These are phyloP conservation scores for Acleris emargana DNA, from an alignment of 2,888 invertebrate species.

Conservation along the genomic window DNA sequence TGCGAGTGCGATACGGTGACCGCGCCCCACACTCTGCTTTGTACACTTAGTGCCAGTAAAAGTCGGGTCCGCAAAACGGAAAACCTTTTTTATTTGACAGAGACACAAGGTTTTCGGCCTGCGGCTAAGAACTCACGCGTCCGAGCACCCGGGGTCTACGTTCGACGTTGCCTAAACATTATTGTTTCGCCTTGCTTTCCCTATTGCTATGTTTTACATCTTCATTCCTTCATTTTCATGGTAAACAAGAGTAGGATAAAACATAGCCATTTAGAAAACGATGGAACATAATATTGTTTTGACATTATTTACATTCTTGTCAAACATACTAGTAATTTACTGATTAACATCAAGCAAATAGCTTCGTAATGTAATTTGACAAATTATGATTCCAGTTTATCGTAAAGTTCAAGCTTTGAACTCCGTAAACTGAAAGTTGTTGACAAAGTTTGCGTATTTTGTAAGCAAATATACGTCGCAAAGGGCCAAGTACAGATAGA, in stretches of 20 bases:
- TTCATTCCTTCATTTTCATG: too few species aligned
- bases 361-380: slow-evolving; percentile 22
- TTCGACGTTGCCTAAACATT: too few species aligned
- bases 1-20: slow-evolving; percentile 55
- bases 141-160: neutral
- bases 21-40: slow-evolving; percentile 58
- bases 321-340: neutral
- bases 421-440: slow-evolving; percentile 30
- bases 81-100: slow-evolving; percentile 62
- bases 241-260: too few species aligned
- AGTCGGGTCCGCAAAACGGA: slow-evolving; percentile 65
- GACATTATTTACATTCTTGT: neutral
- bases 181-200: too few species aligned
- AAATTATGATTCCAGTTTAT: slow-evolving; percentile 31
- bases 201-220: too few species aligned
- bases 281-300: too few species aligned
- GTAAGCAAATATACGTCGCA: slow-evolving; percentile 52
- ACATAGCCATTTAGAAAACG: too few species aligned
- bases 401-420: slow-evolving; percentile 32
- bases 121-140: slow-evolving; percentile 14
- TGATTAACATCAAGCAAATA: slow-evolving; percentile 10
- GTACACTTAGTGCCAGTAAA: slow-evolving; percentile 62
- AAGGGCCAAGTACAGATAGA: slow-evolving; percentile 47
- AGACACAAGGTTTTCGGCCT: slow-evolving; percentile 53
- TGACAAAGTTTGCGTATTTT: slow-evolving; percentile 53